phyloP scores from a whole-genome alignment of 2,113 vertebrate species.

The Fulmarus glacialis region DNA sequence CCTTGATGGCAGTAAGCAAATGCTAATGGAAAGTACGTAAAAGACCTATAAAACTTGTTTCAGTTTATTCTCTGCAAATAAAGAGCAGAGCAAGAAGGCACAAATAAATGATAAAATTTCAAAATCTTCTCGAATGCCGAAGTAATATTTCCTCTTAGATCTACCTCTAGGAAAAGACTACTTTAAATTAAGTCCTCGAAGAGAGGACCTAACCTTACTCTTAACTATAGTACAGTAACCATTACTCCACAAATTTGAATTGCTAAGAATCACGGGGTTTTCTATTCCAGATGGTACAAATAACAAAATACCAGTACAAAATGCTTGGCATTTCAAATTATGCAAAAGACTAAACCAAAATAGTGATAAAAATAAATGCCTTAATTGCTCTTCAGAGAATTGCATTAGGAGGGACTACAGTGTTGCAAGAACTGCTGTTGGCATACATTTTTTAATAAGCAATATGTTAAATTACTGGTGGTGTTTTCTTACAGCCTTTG shows the following conservation, averaged over 20 bases:
- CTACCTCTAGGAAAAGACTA: neutral
- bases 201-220: neutral
- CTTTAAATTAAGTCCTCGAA: neutral
- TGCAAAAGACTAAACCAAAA: neutral
- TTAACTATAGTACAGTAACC: neutral
- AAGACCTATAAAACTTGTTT: neutral
- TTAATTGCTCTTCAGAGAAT: neutral
- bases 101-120: neutral
- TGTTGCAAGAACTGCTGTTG: constrained; percentile 20
- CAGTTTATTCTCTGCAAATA: neutral
- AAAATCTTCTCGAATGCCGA: neutral
- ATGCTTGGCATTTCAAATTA: neutral
- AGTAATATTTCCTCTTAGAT: neutral
- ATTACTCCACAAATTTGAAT: neutral
- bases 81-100: neutral
- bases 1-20: neutral
- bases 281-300: neutral
- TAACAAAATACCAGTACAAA: neutral
- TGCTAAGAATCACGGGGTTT: neutral
- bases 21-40: neutral
- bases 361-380: constrained; percentile 1
- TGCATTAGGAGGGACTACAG: neutral
- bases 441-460: neutral
- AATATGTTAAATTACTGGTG: neutral
- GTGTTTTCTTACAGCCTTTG: neutral